A percentile compares a stretch with the other conserved stretches of the same genome.
Conservation (phyloP, 2,797 vertebrate species). For the Acanthornis magna region DNA sequence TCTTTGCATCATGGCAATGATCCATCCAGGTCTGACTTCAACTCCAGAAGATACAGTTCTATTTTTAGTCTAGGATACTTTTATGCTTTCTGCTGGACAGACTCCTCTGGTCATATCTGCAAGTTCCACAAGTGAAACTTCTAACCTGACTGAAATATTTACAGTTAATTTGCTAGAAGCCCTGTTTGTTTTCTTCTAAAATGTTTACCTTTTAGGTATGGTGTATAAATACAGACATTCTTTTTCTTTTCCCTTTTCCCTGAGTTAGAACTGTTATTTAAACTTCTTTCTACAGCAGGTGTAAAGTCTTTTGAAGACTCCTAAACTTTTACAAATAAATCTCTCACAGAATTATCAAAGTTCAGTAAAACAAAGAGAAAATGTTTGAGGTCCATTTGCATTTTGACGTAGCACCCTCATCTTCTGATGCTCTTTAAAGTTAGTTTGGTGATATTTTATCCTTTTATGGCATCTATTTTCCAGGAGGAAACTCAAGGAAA, state of each 20-base stretch:
- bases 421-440: not conserved
- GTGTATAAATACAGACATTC: not conserved
- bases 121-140: not conserved
- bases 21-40: not conserved
- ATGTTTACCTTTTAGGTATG: not conserved
- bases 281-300: not conserved
- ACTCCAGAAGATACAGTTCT: not conserved
- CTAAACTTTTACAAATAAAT: not conserved
- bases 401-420: not conserved
- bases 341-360: not conserved
- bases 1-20: not conserved
- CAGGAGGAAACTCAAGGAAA: conserved; percentile 1
- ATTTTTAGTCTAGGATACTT: not conserved
- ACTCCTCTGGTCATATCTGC: not conserved
- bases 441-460: not conserved
- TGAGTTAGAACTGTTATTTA: not conserved
- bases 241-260: not conserved
- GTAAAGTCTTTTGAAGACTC: not conserved
- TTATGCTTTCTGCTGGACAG: not conserved
- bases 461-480: not conserved
- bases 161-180: not conserved
- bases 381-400: not conserved
- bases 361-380: not conserved
- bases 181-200: not conserved
- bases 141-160: not conserved